A percentile compares a stretch with the other conserved stretches of the same genome.
These are phyloP conservation scores for Cryptoprocta ferox DNA, from an alignment of 2,797 vertebrate species.

Conservation along the genomic window DNA sequence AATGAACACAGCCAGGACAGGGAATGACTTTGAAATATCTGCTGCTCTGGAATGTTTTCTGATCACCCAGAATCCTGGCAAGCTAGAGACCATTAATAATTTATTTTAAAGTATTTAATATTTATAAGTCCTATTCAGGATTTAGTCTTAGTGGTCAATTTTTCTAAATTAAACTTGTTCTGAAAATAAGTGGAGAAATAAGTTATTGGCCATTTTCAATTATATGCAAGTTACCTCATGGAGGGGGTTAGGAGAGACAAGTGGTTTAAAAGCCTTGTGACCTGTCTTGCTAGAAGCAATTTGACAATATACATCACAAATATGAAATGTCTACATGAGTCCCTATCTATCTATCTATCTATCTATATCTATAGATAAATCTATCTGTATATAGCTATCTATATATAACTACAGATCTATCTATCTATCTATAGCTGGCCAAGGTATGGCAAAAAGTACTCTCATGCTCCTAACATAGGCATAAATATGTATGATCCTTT, in stretches of 20 bases:
- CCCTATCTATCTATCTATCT: too few relatives aligned
- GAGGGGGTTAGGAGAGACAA: neutral
- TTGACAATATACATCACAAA: neutral
- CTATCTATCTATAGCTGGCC: neutral
- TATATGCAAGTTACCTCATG: neutral
- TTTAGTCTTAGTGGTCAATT: neutral
- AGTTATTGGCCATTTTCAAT: neutral
- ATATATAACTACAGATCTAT: too few relatives aligned
- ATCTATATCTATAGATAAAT: too few relatives aligned
- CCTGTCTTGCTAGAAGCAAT: neutral
- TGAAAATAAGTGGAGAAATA: neutral
- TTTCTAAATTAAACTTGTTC: conserved; percentile 33
- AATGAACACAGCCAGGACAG: neutral
- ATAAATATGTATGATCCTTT: neutral
- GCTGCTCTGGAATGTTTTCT: neutral
- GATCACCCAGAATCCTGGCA: neutral
- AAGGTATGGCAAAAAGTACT: neutral
- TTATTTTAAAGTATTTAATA: neutral
- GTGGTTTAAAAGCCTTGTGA: neutral
- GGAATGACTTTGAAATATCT: neutral
- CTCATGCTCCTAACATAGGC: neutral
- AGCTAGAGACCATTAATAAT: neutral
- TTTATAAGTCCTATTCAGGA: neutral
- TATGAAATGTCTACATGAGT: neutral
- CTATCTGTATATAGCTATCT: too few relatives aligned